Conservation (phyloP, 2,113 vertebrate genomes). For the Bubo bubo region DNA sequence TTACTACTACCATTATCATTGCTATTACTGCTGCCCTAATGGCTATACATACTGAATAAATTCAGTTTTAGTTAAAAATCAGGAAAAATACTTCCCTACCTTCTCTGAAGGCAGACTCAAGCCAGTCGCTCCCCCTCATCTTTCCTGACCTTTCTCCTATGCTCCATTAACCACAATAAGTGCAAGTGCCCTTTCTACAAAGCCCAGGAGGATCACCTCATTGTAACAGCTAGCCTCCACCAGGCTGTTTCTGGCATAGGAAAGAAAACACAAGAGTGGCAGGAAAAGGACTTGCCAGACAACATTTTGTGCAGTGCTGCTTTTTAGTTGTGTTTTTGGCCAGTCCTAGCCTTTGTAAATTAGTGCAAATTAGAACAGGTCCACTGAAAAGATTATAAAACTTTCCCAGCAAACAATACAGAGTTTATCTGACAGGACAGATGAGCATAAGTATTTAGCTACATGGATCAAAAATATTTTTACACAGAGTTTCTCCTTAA, state of each 20-base stretch:
- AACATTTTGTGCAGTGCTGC: not conserved
- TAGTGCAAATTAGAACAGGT: not conserved
- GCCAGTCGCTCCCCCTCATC: not conserved
- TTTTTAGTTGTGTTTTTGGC: not conserved
- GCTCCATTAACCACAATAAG: not conserved
- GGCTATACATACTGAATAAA: not conserved
- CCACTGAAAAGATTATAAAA: not conserved
- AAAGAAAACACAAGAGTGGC: not conserved
- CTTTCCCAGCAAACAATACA: not conserved
- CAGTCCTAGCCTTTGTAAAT: not conserved
- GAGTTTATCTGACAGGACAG: not conserved
- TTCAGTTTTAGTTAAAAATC: not conserved
- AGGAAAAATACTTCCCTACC: not conserved
- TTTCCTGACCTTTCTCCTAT: not conserved
- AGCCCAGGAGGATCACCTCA: not conserved
- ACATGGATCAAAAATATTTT: not conserved
- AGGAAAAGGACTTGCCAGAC: not conserved
- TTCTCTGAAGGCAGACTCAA: not conserved
- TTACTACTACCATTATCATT: not conserved
- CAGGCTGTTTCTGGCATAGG: not conserved
- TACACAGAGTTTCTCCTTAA: not conserved
- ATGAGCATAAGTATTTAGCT: not conserved
- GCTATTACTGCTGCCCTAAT: not conserved
- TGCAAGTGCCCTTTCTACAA: not conserved
- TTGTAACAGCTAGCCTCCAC: not conserved